phyloP scores from a whole-genome alignment of 2,888 invertebrate genomes.

The Caenorhabditis panamensis region DNA sequence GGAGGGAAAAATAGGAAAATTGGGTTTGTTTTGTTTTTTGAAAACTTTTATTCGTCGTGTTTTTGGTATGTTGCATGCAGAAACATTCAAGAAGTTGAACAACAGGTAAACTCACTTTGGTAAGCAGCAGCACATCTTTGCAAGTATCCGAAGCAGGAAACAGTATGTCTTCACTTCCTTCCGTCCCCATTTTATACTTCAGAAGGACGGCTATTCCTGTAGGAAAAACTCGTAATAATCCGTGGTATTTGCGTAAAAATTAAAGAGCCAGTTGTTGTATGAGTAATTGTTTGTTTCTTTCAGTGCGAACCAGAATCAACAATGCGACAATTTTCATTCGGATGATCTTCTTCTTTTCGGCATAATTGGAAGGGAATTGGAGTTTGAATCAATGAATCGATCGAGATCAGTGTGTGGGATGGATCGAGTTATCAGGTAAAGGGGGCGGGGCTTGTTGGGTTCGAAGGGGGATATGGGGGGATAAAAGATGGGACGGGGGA shows the following conservation, averaged over 20 bases:
- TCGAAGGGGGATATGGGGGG: constrained; percentile 19
- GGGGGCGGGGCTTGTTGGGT: constrained; percentile 11
- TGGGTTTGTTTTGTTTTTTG: neutral
- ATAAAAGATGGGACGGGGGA: constrained; percentile 1
- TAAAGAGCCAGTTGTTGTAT: neutral
- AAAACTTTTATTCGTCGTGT: neutral
- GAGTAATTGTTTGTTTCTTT: neutral
- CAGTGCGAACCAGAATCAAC: constrained; percentile 32
- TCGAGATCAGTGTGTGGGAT: constrained; percentile 28
- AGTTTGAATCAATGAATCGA: neutral
- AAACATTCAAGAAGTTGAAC: too few relatives aligned
- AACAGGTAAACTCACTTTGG: neutral
- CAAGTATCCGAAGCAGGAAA: neutral
- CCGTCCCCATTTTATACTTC: constrained; percentile 23
- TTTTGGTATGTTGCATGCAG: neutral
- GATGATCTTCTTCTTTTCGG: constrained; percentile 44
- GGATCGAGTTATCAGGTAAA: constrained; percentile 17
- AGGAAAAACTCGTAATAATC: constrained; percentile 17
- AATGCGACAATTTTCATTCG: constrained; percentile 64
- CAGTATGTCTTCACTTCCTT: neutral
- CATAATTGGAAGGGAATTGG: constrained; percentile 13
- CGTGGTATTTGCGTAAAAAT: constrained; percentile 45
- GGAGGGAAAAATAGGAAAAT: too few relatives aligned
- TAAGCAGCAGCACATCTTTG: neutral
- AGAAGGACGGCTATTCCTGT: constrained; percentile 37